phyloP scores from a whole-genome alignment of 2,888 invertebrate genomes.

The Oscheius myriophilus region DNA sequence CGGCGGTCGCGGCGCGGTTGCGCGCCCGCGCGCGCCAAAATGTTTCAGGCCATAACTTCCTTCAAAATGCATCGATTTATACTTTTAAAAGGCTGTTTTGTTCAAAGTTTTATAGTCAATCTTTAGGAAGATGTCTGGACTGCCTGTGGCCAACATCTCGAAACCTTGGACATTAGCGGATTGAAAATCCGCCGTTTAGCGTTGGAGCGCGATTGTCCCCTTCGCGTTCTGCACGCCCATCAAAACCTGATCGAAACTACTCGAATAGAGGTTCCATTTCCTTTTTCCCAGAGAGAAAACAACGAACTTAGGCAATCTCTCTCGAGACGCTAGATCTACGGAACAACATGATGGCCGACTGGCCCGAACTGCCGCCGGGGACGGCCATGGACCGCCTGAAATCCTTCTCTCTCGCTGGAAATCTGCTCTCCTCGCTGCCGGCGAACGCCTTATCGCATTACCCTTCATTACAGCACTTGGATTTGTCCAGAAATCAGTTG shows the following conservation, averaged over 20 bases:
- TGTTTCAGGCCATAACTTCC: too few relatives aligned
- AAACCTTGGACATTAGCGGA: constrained; percentile 60
- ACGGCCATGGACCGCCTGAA: constrained; percentile 52
- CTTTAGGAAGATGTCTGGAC: constrained; percentile 43
- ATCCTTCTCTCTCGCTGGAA: constrained; percentile 57
- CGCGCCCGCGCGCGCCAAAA: too few relatives aligned
- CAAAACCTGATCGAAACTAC: constrained; percentile 28
- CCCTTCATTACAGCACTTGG: constrained; percentile 57
- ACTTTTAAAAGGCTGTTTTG: too few relatives aligned
- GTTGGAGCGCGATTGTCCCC: constrained; percentile 44
- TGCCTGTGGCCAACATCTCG: constrained; percentile 51
- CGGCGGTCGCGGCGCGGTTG: too few relatives aligned
- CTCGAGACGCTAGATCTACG: constrained; percentile 47
- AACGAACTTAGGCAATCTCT: constrained; percentile 11
- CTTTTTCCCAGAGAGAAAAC: not conserved
- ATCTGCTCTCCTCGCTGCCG: constrained; percentile 55
- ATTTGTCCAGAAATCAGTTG: constrained; percentile 59
- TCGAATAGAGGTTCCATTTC: constrained; percentile 21
- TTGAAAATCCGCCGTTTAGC: constrained; percentile 43
- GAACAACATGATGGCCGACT: constrained; percentile 52
- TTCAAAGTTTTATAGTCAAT: too few relatives aligned
- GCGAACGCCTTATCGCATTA: constrained; percentile 48
- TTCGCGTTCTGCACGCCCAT: constrained; percentile 31
- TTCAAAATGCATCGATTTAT: too few relatives aligned
- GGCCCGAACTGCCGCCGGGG: constrained; percentile 46